These are phyloP conservation scores for Sinosuthora webbiana DNA, from an alignment of 2,113 vertebrate genomes.

Conservation along the genomic window DNA sequence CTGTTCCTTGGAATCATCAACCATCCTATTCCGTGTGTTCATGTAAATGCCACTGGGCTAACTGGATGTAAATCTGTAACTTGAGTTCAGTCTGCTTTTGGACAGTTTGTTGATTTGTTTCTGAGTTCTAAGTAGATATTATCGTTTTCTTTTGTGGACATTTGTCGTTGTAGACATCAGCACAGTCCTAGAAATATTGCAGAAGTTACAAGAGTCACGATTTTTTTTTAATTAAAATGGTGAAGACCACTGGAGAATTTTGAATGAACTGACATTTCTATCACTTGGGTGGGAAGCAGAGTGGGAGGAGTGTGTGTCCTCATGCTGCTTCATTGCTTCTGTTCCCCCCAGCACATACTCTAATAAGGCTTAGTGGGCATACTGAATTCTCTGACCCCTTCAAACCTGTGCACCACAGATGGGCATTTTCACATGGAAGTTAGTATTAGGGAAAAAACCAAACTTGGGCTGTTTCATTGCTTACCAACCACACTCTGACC, in stretches of 20 bases:
- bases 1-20: background rate
- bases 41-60: background rate
- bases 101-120: background rate
- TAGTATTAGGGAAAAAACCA: background rate
- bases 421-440: background rate
- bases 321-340: background rate
- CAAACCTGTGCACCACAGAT: background rate
- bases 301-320: background rate
- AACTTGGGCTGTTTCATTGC: background rate
- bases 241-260: background rate
- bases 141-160: background rate
- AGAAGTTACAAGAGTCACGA: background rate
- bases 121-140: background rate
- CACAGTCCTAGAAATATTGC: background rate
- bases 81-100: background rate
- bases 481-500: background rate
- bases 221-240: background rate
- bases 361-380: background rate
- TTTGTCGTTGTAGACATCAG: background rate
- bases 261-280: background rate
- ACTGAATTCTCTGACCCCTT: background rate
- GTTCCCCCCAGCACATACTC: accelerated
- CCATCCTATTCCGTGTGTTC: accelerated
- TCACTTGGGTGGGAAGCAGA: background rate
- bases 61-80: background rate